phyloP scores from a whole-genome alignment of 2,113 vertebrate genomes.

The Steatornis caripensis region DNA sequence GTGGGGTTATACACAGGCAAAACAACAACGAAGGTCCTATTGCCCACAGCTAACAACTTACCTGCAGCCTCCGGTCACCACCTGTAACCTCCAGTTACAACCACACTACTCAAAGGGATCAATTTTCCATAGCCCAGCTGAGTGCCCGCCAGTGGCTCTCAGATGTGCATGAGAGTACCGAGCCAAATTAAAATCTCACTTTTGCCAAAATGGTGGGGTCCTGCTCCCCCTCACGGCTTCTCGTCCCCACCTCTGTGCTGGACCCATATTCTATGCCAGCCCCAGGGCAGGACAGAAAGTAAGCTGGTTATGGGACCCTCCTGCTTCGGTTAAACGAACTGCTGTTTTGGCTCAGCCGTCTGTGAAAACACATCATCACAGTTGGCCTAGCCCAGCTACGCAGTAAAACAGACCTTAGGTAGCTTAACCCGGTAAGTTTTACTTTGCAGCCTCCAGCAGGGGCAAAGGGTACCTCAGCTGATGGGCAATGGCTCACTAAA shows the following conservation, averaged over 20 bases:
- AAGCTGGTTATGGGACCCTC: neutral
- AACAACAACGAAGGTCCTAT: neutral
- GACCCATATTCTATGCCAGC: neutral
- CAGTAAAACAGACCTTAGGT: neutral
- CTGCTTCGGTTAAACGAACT: neutral
- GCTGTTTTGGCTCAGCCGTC: neutral
- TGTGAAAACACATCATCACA: neutral
- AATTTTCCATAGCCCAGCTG: neutral
- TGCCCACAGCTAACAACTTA: neutral
- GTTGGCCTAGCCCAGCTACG: neutral
- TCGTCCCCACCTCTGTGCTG: neutral
- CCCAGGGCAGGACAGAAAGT: neutral
- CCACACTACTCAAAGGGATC: neutral
- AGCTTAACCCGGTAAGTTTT: neutral
- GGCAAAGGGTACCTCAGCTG: neutral
- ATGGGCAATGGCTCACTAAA: neutral
- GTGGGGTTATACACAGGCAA: neutral
- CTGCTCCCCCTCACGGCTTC: neutral
- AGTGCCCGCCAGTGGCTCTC: neutral
- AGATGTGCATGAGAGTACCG: accelerated
- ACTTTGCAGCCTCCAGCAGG: neutral
- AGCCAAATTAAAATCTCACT: neutral
- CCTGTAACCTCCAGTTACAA: neutral
- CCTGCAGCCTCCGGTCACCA: neutral
- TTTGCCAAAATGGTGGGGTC: neutral